Evolutionary conservation across 1,140 invertebrate genomes (phyloP).

Genomic region (Metaphire vulgaris): DNA sequence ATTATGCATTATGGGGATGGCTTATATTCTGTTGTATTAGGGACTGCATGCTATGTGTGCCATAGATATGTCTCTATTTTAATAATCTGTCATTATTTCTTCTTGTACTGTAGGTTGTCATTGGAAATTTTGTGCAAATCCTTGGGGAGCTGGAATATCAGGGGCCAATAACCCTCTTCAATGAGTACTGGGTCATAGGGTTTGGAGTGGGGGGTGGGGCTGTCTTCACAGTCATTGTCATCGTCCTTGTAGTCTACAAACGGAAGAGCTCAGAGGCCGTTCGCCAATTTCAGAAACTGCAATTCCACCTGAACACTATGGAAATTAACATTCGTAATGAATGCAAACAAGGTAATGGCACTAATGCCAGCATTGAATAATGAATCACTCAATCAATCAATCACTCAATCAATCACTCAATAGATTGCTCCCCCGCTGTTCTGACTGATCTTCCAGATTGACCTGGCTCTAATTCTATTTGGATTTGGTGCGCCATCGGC

Average conservation of each 20-base stretch:
- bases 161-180: slow-evolving; percentile 65
- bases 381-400: too few relatives aligned
- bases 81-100: too few relatives aligned
- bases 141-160: slow-evolving; percentile 82
- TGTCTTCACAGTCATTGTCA: slow-evolving; percentile 73
- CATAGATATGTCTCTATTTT: too few relatives aligned
- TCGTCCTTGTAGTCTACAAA: slow-evolving; percentile 78
- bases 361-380: too few relatives aligned
- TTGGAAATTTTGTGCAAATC: slow-evolving; percentile 79
- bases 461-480: too few relatives aligned
- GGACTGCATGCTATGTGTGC: too few relatives aligned
- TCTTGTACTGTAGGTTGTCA: slow-evolving; percentile 60
- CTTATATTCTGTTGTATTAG: too few relatives aligned
- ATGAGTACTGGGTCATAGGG: slow-evolving; percentile 44
- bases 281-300: slow-evolving; percentile 90
- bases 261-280: slow-evolving; percentile 89
- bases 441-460: too few relatives aligned
- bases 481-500: too few relatives aligned
- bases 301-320: slow-evolving; percentile 98
- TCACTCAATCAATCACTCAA: too few relatives aligned
- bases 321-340: slow-evolving; percentile 95
- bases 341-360: slow-evolving; percentile 88
- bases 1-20: too few relatives aligned
- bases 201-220: slow-evolving; percentile 69
- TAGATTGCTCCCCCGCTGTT: too few relatives aligned